These are phyloP conservation scores for Sorex fumeus DNA, from an alignment of 2,113 vertebrate species.

Conservation along the genomic window DNA sequence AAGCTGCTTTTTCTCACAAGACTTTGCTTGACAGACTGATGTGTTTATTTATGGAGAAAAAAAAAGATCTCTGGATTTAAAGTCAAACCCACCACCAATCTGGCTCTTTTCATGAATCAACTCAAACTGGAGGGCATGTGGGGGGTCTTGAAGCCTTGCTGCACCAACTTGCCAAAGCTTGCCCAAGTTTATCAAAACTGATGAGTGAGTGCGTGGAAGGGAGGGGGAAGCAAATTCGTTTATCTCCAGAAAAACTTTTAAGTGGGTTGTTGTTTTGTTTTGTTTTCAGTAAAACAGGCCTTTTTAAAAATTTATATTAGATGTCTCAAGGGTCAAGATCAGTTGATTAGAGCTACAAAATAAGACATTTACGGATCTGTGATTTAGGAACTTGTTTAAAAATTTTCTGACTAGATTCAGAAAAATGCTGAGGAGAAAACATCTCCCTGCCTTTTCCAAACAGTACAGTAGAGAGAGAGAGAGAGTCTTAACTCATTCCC, in stretches of 20 bases:
- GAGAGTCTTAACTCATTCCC: not conserved
- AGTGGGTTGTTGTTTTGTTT: too few species aligned
- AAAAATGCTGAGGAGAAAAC: not conserved
- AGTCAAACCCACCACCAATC: not conserved
- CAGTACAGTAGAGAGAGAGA: not conserved
- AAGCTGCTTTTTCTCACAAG: conserved; percentile 47
- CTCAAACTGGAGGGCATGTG: not conserved
- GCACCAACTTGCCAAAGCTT: not conserved
- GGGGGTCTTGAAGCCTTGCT: not conserved
- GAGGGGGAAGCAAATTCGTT: not conserved
- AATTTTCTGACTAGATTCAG: conserved; percentile 7
- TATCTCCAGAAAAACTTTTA: conserved; percentile 4
- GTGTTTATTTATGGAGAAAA: conserved; percentile 47
- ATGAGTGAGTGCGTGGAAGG: too few species aligned
- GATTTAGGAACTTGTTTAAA: not conserved
- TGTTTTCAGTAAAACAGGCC: not conserved
- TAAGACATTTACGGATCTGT: not conserved
- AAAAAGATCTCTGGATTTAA: not conserved
- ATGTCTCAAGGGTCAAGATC: not conserved
- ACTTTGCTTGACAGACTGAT: conserved; percentile 40
- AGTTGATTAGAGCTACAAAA: not conserved
- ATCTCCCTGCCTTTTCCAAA: not conserved
- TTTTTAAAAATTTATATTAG: not conserved
- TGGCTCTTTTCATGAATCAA: not conserved
- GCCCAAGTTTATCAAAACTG: not conserved